phyloP scores from a whole-genome alignment of 2,797 vertebrate species.

The Coccyzus lansbergi region DNA sequence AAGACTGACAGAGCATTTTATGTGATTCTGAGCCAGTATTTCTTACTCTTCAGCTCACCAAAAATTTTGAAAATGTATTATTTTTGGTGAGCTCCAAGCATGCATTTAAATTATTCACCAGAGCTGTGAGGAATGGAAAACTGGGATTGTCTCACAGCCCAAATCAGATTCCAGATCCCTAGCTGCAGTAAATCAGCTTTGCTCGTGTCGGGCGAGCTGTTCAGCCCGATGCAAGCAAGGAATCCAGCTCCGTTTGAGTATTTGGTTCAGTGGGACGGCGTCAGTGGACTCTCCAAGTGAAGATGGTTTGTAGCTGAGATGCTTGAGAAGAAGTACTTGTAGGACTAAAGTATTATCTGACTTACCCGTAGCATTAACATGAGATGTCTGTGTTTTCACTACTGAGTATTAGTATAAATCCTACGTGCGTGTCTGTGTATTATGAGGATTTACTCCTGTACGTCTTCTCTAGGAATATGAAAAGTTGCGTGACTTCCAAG shows the following conservation, averaged over 20 bases:
- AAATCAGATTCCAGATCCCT: slow-evolving; percentile 22
- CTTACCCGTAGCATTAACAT: not conserved
- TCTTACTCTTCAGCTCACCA: slow-evolving; percentile 34
- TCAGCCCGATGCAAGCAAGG: not conserved
- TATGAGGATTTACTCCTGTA: not conserved
- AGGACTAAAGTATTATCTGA: not conserved
- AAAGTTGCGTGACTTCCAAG: slow-evolving; percentile 34
- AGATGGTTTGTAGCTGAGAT: not conserved
- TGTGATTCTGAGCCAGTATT: not conserved
- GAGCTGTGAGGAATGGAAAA: slow-evolving; percentile 34
- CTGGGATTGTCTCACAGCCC: slow-evolving; percentile 14
- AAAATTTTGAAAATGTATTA: slow-evolving; percentile 25
- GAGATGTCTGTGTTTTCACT: not conserved
- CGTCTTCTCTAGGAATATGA: slow-evolving; percentile 3
- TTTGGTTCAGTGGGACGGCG: not conserved
- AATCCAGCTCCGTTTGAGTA: not conserved
- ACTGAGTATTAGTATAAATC: not conserved
- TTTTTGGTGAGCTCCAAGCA: slow-evolving; percentile 26
- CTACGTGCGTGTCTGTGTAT: not conserved
- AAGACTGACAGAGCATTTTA: not conserved
- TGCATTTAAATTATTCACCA: slow-evolving; percentile 55
- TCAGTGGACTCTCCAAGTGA: slow-evolving; percentile 11
- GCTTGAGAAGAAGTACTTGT: not conserved
- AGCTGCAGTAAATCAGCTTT: slow-evolving; percentile 48
- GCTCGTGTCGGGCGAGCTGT: not conserved